These are phyloP conservation scores for Poecilus cupreus DNA, from an alignment of 2,888 invertebrate genomes.

Conservation along the genomic window DNA sequence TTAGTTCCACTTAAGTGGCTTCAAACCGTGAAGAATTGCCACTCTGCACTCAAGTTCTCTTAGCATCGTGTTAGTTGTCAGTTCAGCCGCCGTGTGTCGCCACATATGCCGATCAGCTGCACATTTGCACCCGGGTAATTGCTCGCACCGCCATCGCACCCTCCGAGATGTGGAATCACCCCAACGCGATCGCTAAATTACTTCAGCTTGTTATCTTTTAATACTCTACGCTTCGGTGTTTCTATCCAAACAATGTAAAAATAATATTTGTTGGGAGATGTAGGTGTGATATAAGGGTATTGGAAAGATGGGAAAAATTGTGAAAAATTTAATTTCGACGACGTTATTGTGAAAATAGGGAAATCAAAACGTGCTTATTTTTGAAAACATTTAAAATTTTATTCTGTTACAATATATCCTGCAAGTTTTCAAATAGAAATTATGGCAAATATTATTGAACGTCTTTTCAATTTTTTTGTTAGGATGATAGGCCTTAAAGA, in stretches of 20 bases:
- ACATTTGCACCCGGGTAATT: background rate
- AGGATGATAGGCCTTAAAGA: too few relatives aligned
- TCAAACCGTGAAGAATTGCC: constrained; percentile 3
- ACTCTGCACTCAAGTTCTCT: background rate
- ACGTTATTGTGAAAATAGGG: too few relatives aligned
- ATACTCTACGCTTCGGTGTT: background rate
- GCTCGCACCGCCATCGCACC: background rate
- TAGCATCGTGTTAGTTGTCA: background rate
- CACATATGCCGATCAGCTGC: constrained; percentile 23
- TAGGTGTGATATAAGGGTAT: background rate
- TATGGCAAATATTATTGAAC: too few relatives aligned
- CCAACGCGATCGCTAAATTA: constrained; percentile 1
- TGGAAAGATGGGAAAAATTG: constrained; percentile 8
- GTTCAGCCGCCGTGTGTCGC: background rate
- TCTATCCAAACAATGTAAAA: background rate
- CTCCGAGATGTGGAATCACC: background rate
- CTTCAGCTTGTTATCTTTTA: constrained; percentile 27
- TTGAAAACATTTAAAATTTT: too few relatives aligned
- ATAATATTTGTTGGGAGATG: background rate
- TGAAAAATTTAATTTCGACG: background rate
- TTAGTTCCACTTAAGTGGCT: background rate
- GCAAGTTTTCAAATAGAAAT: too few relatives aligned
- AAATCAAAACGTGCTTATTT: too few relatives aligned
- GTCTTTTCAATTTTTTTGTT: too few relatives aligned
- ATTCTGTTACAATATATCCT: too few relatives aligned